A percentile compares a stretch with the other conserved stretches of the same genome.
Evolutionary conservation across 1,140 invertebrate species (phyloP).

Genomic region (Caenorhabditis remanei): DNA sequence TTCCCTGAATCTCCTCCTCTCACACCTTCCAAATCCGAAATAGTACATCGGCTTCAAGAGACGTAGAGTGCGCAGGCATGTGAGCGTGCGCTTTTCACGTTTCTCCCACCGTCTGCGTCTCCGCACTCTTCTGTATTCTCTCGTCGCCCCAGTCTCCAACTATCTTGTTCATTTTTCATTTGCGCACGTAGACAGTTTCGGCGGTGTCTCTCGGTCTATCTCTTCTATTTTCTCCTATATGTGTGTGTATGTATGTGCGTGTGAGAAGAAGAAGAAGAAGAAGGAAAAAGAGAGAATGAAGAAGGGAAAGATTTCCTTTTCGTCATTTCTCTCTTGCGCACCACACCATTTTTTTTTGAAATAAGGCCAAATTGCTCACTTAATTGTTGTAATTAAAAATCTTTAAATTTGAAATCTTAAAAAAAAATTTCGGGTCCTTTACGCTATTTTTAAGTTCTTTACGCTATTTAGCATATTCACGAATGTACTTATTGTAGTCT

Average conservation of each 20-base stretch:
- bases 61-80: constrained; percentile 48
- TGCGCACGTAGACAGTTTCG: constrained; percentile 50
- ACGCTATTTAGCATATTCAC: no score
- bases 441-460: no score
- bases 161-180: constrained; percentile 47
- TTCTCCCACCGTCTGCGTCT: constrained; percentile 5
- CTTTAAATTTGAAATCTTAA: no score
- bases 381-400: no score
- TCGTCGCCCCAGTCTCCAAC: neutral
- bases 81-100: constrained; percentile 54
- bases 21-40: constrained; percentile 34
- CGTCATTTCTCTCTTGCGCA: constrained; percentile 13
- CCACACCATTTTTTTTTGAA: neutral
- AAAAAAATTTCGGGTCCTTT: no score
- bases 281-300: constrained; percentile 13
- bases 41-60: neutral
- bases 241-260: constrained; percentile 2
- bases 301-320: constrained; percentile 24
- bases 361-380: no score
- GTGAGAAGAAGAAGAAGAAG: constrained; percentile 4
- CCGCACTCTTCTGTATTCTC: neutral
- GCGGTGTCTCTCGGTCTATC: constrained; percentile 2
- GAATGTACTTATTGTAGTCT: neutral
- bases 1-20: neutral
- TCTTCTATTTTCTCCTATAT: constrained; percentile 10